Conservation (phyloP, 1,140 invertebrate genomes). For the Drosophila ogumai region DNA sequence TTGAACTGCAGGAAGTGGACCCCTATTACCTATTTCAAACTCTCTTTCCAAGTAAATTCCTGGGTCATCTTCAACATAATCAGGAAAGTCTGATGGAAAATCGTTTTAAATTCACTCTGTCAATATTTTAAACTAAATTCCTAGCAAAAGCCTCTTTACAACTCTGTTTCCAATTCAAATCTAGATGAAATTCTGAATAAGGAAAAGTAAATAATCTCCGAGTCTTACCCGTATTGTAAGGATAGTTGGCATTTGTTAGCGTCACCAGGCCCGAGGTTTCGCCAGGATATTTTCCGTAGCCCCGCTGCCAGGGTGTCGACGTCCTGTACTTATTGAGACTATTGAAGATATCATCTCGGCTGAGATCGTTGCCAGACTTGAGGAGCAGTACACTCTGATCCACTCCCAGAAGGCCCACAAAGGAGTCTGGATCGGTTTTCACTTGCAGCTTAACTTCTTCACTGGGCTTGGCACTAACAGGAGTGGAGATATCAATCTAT, state of each 20-base stretch:
- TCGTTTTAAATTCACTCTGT: background rate
- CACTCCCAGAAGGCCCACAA: constrained; percentile 92
- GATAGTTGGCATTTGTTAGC: constrained; percentile 78
- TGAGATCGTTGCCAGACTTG: constrained; percentile 88
- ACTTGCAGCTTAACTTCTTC: constrained; percentile 90
- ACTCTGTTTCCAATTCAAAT: background rate
- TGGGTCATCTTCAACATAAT: constrained; percentile 22
- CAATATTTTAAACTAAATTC: background rate
- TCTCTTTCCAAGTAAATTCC: constrained; percentile 1
- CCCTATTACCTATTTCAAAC: background rate
- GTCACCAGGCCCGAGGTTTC: constrained; percentile 70
- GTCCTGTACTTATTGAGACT: constrained; percentile 73
- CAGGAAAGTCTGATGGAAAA: constrained; percentile 12
- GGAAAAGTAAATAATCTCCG: too few species aligned
- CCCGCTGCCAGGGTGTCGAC: constrained; percentile 61
- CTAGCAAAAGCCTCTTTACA: background rate
- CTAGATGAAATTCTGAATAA: background rate
- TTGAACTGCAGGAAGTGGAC: background rate
- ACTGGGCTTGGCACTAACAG: constrained; percentile 88
- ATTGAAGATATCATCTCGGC: constrained; percentile 72
- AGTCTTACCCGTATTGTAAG: constrained; percentile 70
- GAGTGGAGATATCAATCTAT: constrained; percentile 74
- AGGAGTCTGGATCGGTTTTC: constrained; percentile 92
- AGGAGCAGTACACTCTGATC: constrained; percentile 94
- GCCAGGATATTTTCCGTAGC: constrained; percentile 75